phyloP scores from a whole-genome alignment of 2,113 vertebrate genomes.

The Merops nubicus region DNA sequence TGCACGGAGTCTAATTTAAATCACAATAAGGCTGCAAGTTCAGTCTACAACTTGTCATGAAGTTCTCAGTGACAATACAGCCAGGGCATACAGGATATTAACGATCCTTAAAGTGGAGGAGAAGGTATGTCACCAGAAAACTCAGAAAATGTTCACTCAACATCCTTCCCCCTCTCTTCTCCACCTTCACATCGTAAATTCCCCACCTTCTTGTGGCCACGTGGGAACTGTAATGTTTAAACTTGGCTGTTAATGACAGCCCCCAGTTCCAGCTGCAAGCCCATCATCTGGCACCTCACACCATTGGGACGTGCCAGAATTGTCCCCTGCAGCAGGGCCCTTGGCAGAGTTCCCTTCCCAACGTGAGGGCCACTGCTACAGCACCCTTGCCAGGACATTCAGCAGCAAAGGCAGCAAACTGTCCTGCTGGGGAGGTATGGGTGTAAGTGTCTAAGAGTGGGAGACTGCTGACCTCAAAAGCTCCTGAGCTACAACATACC shows the following conservation, averaged over 20 bases:
- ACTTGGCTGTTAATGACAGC: background rate
- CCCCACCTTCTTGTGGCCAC: background rate
- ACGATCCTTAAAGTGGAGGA: background rate
- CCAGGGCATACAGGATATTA: background rate
- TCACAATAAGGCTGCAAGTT: background rate
- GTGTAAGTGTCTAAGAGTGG: background rate
- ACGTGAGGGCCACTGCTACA: background rate
- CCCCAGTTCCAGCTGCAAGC: background rate
- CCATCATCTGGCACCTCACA: background rate
- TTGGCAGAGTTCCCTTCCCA: background rate
- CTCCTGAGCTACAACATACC: background rate
- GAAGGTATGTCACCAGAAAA: background rate
- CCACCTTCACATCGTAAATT: background rate
- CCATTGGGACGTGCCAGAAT: background rate
- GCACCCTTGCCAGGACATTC: fast-evolving
- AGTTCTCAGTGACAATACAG: background rate
- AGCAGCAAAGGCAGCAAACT: background rate
- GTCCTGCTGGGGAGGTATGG: fast-evolving
- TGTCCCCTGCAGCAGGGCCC: background rate
- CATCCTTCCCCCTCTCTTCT: background rate
- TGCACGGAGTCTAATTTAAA: conserved; percentile 25
- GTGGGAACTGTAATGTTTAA: background rate
- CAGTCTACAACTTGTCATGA: conserved; percentile 2
- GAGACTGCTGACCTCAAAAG: background rate
- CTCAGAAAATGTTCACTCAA: background rate